Evolutionary conservation across 2,113 vertebrate genomes (phyloP).

Genomic region (Xenopus laevis): DNA sequence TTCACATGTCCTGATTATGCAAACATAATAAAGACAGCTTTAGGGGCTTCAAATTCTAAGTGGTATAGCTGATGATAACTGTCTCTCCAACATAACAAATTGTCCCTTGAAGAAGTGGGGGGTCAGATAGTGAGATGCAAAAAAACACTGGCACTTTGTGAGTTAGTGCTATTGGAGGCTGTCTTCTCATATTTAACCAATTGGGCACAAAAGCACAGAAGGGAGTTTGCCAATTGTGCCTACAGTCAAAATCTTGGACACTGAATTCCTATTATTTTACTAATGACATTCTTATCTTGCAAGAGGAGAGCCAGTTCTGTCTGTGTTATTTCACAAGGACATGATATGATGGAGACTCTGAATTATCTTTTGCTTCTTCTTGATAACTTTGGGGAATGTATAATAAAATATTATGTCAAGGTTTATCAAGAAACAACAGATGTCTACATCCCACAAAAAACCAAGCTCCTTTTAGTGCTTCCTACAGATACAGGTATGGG

Average conservation of each 20-base stretch:
- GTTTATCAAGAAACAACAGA: conserved; percentile 15
- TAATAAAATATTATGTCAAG: conserved; percentile 36
- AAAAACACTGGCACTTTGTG: too few relatives aligned
- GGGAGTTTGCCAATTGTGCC: conserved; percentile 17
- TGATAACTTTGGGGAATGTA: conserved; percentile 30
- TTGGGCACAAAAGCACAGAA: background rate
- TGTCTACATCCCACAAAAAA: background rate
- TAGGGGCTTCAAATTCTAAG: too few relatives aligned
- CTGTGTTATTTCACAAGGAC: conserved; percentile 35
- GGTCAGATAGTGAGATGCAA: too few relatives aligned
- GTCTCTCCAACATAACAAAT: too few relatives aligned
- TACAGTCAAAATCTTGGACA: conserved; percentile 16
- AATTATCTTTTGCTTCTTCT: conserved; percentile 13
- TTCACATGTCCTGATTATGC: too few relatives aligned
- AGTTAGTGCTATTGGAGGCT: too few relatives aligned
- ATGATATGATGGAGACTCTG: conserved; percentile 34
- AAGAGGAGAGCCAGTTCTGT: conserved; percentile 27
- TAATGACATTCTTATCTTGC: conserved; percentile 24
- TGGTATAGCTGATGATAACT: too few relatives aligned
- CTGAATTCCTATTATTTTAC: conserved; percentile 32
- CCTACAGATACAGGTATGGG: too few relatives aligned
- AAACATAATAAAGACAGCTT: too few relatives aligned
- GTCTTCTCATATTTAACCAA: background rate
- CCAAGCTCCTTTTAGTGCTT: too few relatives aligned
- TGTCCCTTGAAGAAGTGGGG: too few relatives aligned